Evolutionary conservation across 64 coral and sea anemone species (phyloP).

Genomic region (Pachyseris speciosa): DNA sequence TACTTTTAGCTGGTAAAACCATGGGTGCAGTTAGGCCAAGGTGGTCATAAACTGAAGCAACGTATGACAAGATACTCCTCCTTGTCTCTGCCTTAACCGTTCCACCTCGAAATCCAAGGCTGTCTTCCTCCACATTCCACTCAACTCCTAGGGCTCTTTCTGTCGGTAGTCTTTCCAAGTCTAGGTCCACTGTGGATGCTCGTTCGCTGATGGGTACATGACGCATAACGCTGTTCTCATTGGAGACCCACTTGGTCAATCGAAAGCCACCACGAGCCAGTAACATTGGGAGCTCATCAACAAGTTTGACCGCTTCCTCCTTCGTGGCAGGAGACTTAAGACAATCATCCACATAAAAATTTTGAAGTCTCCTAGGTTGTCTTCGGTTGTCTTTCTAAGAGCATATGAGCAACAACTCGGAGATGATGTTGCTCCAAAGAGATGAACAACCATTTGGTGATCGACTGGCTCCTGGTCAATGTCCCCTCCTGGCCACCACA

Average conservation of each 20-base stretch:
- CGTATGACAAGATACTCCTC: conserved; percentile 42
- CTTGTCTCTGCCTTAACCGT: not conserved
- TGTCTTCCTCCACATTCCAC: conserved; percentile 21
- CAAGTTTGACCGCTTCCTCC: not conserved
- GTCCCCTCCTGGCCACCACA: conserved; percentile 17
- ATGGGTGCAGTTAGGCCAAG: conserved; percentile 24
- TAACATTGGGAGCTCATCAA: too few relatives aligned
- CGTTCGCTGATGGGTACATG: not conserved
- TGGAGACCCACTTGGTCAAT: not conserved
- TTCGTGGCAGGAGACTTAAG: not conserved
- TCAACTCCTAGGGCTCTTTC: not conserved
- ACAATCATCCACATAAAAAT: conserved; percentile 11
- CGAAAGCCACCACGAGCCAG: too few relatives aligned
- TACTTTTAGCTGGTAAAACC: too few relatives aligned
- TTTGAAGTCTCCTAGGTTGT: not conserved
- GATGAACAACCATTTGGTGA: not conserved
- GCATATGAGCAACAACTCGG: too few relatives aligned
- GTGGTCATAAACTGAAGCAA: conserved; percentile 51
- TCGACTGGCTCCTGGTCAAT: not conserved
- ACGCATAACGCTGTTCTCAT: not conserved
- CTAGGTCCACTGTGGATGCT: too few relatives aligned
- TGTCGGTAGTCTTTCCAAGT: not conserved
- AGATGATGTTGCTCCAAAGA: too few relatives aligned
- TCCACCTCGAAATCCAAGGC: conserved; percentile 9
- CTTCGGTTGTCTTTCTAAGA: too few relatives aligned